These are phyloP conservation scores for Horisme vitalbata DNA, from an alignment of 2,888 invertebrate species.

Conservation along the genomic window DNA sequence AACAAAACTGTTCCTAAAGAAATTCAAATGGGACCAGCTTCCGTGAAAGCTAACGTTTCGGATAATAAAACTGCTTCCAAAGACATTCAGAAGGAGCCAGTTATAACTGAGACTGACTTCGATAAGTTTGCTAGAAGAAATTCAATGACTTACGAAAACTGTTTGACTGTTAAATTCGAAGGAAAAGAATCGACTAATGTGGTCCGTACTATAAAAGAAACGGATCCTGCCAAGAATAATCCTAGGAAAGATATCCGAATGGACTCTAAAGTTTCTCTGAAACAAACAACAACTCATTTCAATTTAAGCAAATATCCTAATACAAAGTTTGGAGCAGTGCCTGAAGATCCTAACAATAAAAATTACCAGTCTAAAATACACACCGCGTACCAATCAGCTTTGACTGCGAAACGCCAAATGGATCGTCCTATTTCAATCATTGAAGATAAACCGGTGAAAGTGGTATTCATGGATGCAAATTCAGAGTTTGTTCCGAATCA, in stretches of 20 bases:
- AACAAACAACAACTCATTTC: conserved; percentile 46
- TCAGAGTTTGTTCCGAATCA: conserved; percentile 53
- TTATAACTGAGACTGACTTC: conserved; percentile 76
- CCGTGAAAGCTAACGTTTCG: conserved; percentile 28
- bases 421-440: conserved; percentile 66
- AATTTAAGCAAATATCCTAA: conserved; percentile 44
- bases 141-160: conserved; percentile 69
- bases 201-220: conserved; percentile 59
- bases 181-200: conserved; percentile 60
- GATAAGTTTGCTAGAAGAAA: conserved; percentile 75
- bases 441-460: conserved; percentile 77
- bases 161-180: conserved; percentile 66
- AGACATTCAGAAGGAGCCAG: conserved; percentile 52
- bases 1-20: conserved; percentile 24
- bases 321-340: conserved; percentile 37
- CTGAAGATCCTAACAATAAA: conserved; percentile 55
- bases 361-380: conserved; percentile 69
- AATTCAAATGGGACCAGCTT: too few species aligned
- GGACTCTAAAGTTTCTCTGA: conserved; percentile 52
- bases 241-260: conserved; percentile 53
- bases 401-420: conserved; percentile 65
- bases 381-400: conserved; percentile 67
- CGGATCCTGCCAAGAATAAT: conserved; percentile 52
- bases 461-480: conserved; percentile 64
- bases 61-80: conserved; percentile 23